Evolutionary conservation across 2,888 invertebrate genomes (phyloP), one percentile per base, ranked within the genome.

Genomic region (Scaptomyza cyrtandrae): DNA sequence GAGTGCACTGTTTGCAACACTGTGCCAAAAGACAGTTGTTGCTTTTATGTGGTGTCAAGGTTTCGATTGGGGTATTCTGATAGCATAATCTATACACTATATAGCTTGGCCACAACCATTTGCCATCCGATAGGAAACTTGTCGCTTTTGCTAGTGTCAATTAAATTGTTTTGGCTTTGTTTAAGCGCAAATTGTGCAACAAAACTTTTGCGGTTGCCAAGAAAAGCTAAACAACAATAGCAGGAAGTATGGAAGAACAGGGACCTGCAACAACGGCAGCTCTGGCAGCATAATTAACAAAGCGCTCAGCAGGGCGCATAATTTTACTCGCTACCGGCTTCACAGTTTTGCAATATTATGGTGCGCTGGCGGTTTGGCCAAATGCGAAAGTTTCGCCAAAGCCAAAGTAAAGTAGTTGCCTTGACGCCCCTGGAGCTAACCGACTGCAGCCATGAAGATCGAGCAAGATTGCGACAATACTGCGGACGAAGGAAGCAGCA

Each of bases 131-230:
- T 54, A 43, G 52, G 31, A 57, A 59, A 37, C 55, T 41, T 45
- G 69, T 53, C 66, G 62, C 69, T 65, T 4, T 71, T 65, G 60
- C 69, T 45, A 65, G 81, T 78, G 79, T 80, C 84, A 85, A 85
- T 85, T 85, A 86, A 85, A 81, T 84, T 85, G 82, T 85, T 86
- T 78, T 86, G 82, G 84, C 80, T 86, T 86, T 80, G 81, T 81
- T 84, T 82, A 69, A 84, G 78, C 75, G 71, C 70, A 84, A 85
- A 81, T 85, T 86, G 81, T 81, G 85, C 85, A 83, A 83, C 84
- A 82, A 82, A 82, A 82, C 70, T 84, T 82, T 84, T 76, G 82
- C 74, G 82, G 85, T 75, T 70, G 71, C 66, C 55, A 70, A 74
- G 57, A 69, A 74, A 76, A 74, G 60, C 67, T 44, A 68, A 78